Evolutionary conservation across 2,888 invertebrate genomes (phyloP).

Genomic region (Girardia tigrina): DNA sequence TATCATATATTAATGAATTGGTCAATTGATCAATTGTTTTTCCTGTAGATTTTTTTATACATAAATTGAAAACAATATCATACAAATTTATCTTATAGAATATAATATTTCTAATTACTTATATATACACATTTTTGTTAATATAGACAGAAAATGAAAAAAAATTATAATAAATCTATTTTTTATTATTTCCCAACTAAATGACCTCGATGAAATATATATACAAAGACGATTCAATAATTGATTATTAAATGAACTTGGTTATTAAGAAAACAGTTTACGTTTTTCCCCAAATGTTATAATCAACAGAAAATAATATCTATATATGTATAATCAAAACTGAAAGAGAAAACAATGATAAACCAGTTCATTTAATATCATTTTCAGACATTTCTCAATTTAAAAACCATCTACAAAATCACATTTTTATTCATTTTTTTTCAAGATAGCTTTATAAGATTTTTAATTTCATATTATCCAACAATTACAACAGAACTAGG

Average conservation of each 20-base stretch:
- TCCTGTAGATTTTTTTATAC: background rate
- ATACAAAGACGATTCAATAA: too few relatives aligned
- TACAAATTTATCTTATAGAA: background rate
- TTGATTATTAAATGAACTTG: too few relatives aligned
- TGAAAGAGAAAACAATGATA: too few relatives aligned
- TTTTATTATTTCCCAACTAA: too few relatives aligned
- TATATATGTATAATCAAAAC: too few relatives aligned
- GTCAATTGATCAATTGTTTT: background rate
- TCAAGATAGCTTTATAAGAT: constrained; percentile 18
- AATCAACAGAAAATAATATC: too few relatives aligned
- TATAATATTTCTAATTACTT: constrained; percentile 17
- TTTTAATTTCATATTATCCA: constrained; percentile 23
- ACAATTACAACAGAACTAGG: constrained; percentile 8
- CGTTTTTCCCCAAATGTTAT: too few relatives aligned
- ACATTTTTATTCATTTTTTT: constrained; percentile 8
- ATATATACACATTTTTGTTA: background rate
- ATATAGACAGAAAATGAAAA: background rate
- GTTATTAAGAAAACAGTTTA: too few relatives aligned
- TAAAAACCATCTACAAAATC: constrained; percentile 23
- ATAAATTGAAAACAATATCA: background rate
- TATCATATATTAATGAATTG: background rate
- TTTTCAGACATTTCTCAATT: constrained; percentile 8
- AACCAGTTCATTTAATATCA: background rate
- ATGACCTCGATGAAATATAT: too few relatives aligned
- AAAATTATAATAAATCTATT: background rate